phyloP scores from a whole-genome alignment of 1,140 invertebrate species.

The Drosophila ananassae region DNA sequence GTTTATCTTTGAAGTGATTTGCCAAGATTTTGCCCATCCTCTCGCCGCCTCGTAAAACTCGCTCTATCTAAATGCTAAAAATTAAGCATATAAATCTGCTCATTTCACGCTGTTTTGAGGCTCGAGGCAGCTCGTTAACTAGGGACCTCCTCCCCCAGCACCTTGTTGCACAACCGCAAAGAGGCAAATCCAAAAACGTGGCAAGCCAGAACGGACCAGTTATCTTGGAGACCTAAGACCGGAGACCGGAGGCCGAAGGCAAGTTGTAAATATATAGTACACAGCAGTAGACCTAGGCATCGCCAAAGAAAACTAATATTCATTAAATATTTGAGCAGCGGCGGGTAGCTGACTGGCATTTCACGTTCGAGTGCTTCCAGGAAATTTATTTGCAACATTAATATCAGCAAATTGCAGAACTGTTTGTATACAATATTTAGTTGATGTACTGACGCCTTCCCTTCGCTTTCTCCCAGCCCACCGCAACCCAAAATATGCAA shows the following conservation, averaged over 20 bases:
- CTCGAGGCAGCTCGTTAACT: constrained; percentile 49
- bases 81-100: constrained; percentile 59
- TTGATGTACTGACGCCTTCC: constrained; percentile 27
- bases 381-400: constrained; percentile 73
- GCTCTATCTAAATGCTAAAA: constrained; percentile 49
- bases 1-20: not conserved
- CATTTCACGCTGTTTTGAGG: constrained; percentile 59
- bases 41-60: constrained; percentile 6
- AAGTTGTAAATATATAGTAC: constrained; percentile 42
- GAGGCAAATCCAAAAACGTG: constrained; percentile 16
- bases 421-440: constrained; percentile 47
- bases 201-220: not conserved
- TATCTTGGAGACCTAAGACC: not conserved
- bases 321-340: constrained; percentile 72
- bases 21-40: not conserved
- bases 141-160: not conserved
- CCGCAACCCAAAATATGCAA: constrained; percentile 46
- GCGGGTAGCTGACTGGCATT: constrained; percentile 45
- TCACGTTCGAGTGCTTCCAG: constrained; percentile 69
- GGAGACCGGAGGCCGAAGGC: constrained; percentile 10
- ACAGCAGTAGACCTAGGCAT: constrained; percentile 25
- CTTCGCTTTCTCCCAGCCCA: not conserved
- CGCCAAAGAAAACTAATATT: constrained; percentile 68
- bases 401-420: constrained; percentile 67
- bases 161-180: constrained; percentile 25